Conservation (phyloP, 2,888 invertebrate species). For the Tipula helvola region DNA sequence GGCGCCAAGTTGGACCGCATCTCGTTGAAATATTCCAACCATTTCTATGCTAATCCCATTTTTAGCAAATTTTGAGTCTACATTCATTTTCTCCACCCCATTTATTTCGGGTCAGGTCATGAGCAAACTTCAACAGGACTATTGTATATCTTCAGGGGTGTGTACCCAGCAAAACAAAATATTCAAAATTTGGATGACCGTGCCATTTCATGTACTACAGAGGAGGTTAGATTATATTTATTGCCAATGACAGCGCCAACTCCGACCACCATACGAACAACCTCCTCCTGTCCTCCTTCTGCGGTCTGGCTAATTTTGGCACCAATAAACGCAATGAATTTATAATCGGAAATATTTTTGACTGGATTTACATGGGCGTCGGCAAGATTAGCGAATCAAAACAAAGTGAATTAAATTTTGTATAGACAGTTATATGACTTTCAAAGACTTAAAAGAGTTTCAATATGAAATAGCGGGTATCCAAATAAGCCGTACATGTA, state of each 20-base stretch:
- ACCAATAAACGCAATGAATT: neutral
- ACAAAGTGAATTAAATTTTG: neutral
- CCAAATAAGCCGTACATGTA: no score
- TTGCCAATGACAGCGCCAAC: neutral
- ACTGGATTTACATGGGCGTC: neutral
- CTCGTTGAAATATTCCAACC: neutral
- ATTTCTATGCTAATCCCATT: neutral
- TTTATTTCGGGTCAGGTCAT: neutral
- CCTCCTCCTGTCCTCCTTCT: neutral
- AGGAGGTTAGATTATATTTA: neutral
- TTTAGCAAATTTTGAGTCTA: neutral
- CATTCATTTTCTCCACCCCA: neutral
- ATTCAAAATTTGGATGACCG: neutral
- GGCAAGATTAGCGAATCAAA: neutral
- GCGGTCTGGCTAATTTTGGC: no score
- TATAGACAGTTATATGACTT: neutral
- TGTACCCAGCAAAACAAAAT: neutral
- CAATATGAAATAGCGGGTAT: no score
- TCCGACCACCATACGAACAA: neutral
- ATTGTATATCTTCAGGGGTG: neutral
- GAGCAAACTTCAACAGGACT: neutral
- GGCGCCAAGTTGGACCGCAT: neutral
- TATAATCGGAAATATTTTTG: neutral
- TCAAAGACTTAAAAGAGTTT: no score
- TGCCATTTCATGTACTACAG: neutral